phyloP scores from a whole-genome alignment of 2,888 invertebrate species.

The Cephus pulcher region DNA sequence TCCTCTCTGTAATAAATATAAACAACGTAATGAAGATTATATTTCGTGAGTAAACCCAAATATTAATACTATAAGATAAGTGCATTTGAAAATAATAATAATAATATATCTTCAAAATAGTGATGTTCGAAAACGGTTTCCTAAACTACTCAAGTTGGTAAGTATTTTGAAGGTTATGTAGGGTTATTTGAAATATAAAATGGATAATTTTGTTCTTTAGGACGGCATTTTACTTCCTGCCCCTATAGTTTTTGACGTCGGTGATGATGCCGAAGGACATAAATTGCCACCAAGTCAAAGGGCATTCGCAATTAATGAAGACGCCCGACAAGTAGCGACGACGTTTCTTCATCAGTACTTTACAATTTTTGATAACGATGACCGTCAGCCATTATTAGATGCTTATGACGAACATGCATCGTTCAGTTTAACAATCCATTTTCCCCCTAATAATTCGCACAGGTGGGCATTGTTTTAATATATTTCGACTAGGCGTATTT shows the following conservation, averaged over 20 bases:
- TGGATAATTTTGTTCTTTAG: conserved; percentile 66
- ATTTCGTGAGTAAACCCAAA: conserved; percentile 74
- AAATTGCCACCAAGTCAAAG: conserved; percentile 75
- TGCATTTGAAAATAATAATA: conserved; percentile 7
- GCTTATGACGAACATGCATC: conserved; percentile 87
- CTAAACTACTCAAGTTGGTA: conserved; percentile 85
- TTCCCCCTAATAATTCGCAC: conserved; percentile 11
- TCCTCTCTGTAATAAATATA: conserved; percentile 79
- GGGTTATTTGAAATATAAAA: conserved; percentile 6
- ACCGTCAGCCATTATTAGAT: conserved; percentile 78
- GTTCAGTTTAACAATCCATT: conserved; percentile 68
- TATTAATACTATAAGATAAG: conserved; percentile 49
- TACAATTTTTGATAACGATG: conserved; percentile 81
- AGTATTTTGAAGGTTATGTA: conserved; percentile 65
- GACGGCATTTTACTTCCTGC: conserved; percentile 84
- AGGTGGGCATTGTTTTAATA: conserved; percentile 11
- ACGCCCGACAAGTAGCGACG: conserved; percentile 76
- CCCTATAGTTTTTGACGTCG: conserved; percentile 84
- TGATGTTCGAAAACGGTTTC: conserved; percentile 87
- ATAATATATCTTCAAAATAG: conserved; percentile 68
- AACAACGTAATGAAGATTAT: conserved; percentile 76
- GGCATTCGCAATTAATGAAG: conserved; percentile 70
- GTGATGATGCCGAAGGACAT: conserved; percentile 68
- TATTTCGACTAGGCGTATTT: background rate
- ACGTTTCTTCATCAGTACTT: conserved; percentile 88